Evolutionary conservation across 2,888 invertebrate species (phyloP), one percentile per base, ranked within the genome.

Genomic region (Ypsolopha scabrella): DNA sequence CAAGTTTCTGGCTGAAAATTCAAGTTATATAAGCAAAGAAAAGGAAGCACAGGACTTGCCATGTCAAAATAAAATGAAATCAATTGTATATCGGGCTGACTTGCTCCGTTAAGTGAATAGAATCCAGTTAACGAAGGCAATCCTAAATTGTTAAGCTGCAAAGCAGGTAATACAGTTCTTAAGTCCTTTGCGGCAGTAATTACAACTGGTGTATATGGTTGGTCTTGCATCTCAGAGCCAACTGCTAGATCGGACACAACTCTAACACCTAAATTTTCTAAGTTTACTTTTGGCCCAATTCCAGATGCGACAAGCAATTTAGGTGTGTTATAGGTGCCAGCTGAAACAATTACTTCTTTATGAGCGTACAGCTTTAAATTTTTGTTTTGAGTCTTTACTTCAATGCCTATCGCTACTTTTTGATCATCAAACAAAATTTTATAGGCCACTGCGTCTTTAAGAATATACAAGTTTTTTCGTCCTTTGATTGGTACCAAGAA

Each of bases 301-400:
- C 53, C 55, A 6, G 55, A 55, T n/a, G 52, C 34, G 24, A 55
- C 43, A n/a, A 55, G 41, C 13, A 55, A 13, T 13, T 55, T 48
- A 1, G 55, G 54, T 24, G 55, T 46, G 33, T 50, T 49, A 6
- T 39, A 41, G 3, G 51, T 43, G 2, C 55, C 53, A 9, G 50
- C 53, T 1, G 53, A 55, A 14, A 53, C 10, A 6, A 55, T 51
- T 0, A 53, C 53, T 41, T 55, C 55, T 13, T 24, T 44, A 11
- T 41, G 45, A 1, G 53, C 53, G 33, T 33, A 49, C 6, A 55
- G 14, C 34, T 37, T 47, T 6, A 55, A 33, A 11, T 33, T 35
- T 6, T 50, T 41, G 35, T 7, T 35, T 1, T 35, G 7, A 3
- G 39, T 37, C 1, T 7, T 8, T 0, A 55, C 35, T 10, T 45